Base-by-base conservation (phyloP, 1,140 invertebrate genomes). In the Rhyzopertha dominica region DNA sequence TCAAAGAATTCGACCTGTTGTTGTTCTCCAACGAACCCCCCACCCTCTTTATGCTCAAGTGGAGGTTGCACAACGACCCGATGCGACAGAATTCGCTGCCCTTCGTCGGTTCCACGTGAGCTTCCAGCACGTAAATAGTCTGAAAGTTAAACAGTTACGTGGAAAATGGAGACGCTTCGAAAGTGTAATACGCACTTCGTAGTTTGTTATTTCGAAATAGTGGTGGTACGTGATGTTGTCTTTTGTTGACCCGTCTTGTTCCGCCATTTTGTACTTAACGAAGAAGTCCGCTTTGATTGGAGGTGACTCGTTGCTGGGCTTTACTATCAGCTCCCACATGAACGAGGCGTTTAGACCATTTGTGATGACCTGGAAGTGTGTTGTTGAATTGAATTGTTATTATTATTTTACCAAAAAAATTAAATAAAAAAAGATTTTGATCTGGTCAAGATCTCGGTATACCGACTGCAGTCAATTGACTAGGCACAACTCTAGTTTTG, bases 11-110 rank as follows among this genome's bases (percentile, higher is more conserved):
- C 5, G 37, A 28, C 22, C 50, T 29, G 20, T 31, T 44, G 7
- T 49, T 42, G 18, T 31, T 53, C 36, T 36, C 44, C 29, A 8
- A 16, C 31, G 9, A 45, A 47, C 16, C 69, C 59, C 56, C 64
- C 41, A 71, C 64, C 62, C 78, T 76, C 42, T 68, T 75, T 28
- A 92, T 81, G 42, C 77, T 81, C 25, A 95, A 70, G 61, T 85
- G 82, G 46, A 95, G 74, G 67, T 85, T 83, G 69, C 90, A 94
- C 64, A 93, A 83, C 50, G 83, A 85, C 37, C 90, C 89, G 24
- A 88, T 84, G 48, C 90, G 81, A 66, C 90, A 94, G 66, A 93
- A 85, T 59, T 95, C 89, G 19, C 75, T 78, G 10, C 87, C 89
- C 58, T 86, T 85, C 5, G 75, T 76, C 1, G 90, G 83, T 58